Base-by-base conservation (phyloP, 2,113 vertebrate species). In the Ceyx melanurus region DNA sequence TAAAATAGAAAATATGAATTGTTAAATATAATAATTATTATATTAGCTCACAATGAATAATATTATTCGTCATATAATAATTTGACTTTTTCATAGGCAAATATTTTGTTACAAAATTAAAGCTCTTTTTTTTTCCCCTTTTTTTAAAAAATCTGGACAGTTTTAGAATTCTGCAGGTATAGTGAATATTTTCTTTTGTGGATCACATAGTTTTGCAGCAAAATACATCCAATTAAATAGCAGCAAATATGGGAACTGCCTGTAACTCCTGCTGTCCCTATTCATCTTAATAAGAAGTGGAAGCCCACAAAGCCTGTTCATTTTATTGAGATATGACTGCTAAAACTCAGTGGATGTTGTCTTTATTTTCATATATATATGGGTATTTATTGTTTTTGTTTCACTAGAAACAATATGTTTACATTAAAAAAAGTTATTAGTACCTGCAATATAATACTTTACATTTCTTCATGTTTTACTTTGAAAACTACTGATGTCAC, bases 111-210 rank as follows among this genome's bases (percentile, higher is more conserved):
- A 65, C 2, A 58, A 76, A 56, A 26, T 6, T 20, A 2, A 1
- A 61, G 5, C 10, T 2, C 0, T 2, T 45, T 17, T 3, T 60
- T 15, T 23, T 10, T 10, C 53, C 25, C 3, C 31, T 58, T 48
- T 33, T 22, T n/a, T 15, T 1, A 37, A 8, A 33, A 12, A 48
- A 81, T 75, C 12, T 65, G 40, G 53, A 46, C 9, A 57, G 31
- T 61, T 84, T 43, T 7, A 72, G 43, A 75, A 79, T 79, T 72
- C 45, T 85, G 28, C 23, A 70, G n/a, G 28, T 28, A 5, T 23
- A 85, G 89, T 9, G 3, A 75, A 37, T 35, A 60, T 33, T 82
- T 92, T 82, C 6, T 37, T 79, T 46, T 42, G 48, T 13, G 20
- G n/a, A 62, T 58, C 51, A 79, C n/a, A 81, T 3, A 46, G 42